Evolutionary conservation across 2,797 vertebrate genomes (phyloP).

Genomic region (Cirrhinus molitorella): DNA sequence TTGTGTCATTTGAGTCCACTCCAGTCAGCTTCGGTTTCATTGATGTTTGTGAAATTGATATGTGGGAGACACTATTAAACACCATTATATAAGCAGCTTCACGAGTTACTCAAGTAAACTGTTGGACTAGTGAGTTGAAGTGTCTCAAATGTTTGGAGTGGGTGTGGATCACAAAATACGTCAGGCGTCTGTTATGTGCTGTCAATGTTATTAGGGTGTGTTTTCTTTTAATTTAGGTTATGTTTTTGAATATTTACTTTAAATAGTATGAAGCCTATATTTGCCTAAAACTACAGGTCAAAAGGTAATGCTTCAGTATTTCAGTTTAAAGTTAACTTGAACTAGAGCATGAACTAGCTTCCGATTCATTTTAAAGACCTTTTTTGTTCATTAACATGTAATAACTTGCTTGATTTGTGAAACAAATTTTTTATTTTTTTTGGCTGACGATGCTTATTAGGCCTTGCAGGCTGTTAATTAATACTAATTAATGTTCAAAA

Average conservation of each 20-base stretch:
- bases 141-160: constrained; percentile 19
- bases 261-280: neutral
- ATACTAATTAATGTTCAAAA: too few species aligned
- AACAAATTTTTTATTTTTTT: neutral
- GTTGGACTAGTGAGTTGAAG: neutral
- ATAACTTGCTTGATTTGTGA: neutral
- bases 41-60: constrained; percentile 46
- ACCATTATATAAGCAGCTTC: neutral
- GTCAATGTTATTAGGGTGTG: neutral
- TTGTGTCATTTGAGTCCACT: constrained; percentile 19
- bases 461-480: neutral
- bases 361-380: neutral
- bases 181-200: constrained; percentile 1
- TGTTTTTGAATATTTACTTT: neutral
- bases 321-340: neutral
- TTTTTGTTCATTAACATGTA: neutral
- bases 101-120: neutral
- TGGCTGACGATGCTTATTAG: neutral
- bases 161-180: constrained; percentile 18
- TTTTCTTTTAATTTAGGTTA: constrained; percentile 11
- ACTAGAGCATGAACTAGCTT: neutral
- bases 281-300: neutral
- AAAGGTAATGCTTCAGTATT: neutral
- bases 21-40: constrained; percentile 24
- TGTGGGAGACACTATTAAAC: constrained; percentile 18